Evolutionary conservation across 2,797 vertebrate species (phyloP), one percentile per base, ranked within the genome.

Genomic region (Paguma larvata): DNA sequence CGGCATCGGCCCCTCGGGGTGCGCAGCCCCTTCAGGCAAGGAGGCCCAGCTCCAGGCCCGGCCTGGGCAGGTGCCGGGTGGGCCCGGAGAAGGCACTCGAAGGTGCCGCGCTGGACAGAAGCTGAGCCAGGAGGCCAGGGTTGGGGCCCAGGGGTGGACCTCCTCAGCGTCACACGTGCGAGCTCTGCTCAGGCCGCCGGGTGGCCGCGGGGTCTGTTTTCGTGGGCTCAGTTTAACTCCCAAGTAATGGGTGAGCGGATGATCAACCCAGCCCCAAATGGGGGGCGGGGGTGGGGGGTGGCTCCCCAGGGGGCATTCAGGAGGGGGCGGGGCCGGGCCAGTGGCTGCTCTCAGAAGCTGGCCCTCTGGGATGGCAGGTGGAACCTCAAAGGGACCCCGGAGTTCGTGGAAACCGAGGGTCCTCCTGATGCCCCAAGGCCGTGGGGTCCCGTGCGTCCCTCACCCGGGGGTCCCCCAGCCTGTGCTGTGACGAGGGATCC

Each of bases 401-500:
- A 30, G 27, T 27, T 67, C 89, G 21, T 48, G 48, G 27, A 62
- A 48, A 5, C 11, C 15, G 1, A 46, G 14, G 46, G 38, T 32
- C 65, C 53, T 78, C 30, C 30, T n/a, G 44, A n/a, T n/a, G n/a
- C n/a, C 41, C 44, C 34, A n/a, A 73, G 63, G 32, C 90, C 9
- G 2, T 48, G 0, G 53, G 6, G 34, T 63, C 75, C 6, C 41
- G 9, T 0, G 0, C 53, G 5, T 1, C 44, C 27, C 46, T 75
- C 4, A 13, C 25, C 59, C 62, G 0, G 27, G 19, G 27, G 19
- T n/a, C 27, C 44, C 44, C 56, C 1, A 10, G 46, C 34, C 38
- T 15, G 34, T 1, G 0, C 46, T 16, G 18, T 5, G 3, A 4
- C 51, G n/a, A n/a, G n/a, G n/a, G n/a, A n/a, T n/a, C n/a, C n/a